Evolutionary conservation across 2,797 vertebrate species (phyloP).

Genomic region (Lagodon rhomboides): DNA sequence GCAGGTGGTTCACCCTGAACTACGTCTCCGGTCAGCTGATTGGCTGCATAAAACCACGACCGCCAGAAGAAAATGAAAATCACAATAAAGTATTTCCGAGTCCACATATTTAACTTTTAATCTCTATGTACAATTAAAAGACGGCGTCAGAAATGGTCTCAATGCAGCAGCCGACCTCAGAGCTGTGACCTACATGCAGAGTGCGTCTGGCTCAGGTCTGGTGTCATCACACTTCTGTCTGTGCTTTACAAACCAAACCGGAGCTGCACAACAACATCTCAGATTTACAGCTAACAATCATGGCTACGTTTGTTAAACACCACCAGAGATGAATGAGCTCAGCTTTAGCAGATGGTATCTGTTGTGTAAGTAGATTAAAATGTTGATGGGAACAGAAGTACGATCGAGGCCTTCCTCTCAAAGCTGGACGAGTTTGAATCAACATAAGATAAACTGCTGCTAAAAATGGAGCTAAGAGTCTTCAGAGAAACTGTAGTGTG

Average conservation of each 20-base stretch:
- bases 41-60: background rate
- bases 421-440: too few relatives aligned
- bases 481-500: background rate
- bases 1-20: background rate
- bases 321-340: background rate
- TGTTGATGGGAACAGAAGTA: background rate
- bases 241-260: constrained; percentile 52
- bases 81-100: constrained; percentile 8
- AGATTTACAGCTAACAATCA: too few relatives aligned
- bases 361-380: too few relatives aligned
- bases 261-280: background rate
- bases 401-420: too few relatives aligned
- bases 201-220: constrained; percentile 29
- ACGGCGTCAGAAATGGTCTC: fast-evolving
- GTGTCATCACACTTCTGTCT: constrained; percentile 37
- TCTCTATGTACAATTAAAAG: constrained; percentile 1
- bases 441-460: background rate
- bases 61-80: background rate
- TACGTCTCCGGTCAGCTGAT: background rate
- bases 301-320: too few relatives aligned
- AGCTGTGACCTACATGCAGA: constrained; percentile 7
- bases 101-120: background rate
- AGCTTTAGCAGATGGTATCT: background rate
- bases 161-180: background rate
- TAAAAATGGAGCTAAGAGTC: background rate